Evolutionary conservation across 2,797 vertebrate species (phyloP).

Genomic region (Lacerta bilineata): DNA sequence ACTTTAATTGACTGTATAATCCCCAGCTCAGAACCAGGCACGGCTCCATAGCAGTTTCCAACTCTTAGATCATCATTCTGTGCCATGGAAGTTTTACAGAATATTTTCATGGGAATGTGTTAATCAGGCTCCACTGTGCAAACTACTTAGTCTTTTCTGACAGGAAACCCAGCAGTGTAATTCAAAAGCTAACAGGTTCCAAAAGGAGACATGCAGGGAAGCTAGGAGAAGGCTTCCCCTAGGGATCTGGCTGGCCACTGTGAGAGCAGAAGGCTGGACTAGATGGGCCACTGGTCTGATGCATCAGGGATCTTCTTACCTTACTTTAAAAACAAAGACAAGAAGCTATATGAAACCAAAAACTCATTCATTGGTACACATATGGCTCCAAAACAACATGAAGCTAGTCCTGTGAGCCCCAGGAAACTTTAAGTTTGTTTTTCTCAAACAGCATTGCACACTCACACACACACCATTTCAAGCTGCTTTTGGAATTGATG

Average conservation of each 20-base stretch:
- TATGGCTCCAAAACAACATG: not conserved
- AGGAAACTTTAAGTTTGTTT: not conserved
- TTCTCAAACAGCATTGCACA: not conserved
- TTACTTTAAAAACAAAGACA: not conserved
- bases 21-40: slow-evolving; percentile 14
- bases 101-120: too few species aligned
- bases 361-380: not conserved
- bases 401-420: not conserved
- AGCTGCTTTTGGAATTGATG: not conserved
- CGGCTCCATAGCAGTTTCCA: slow-evolving; percentile 50
- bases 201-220: not conserved
- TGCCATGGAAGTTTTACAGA: not conserved
- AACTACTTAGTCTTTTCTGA: not conserved
- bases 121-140: not conserved
- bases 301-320: too few species aligned
- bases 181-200: slow-evolving; percentile 1
- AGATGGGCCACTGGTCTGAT: too few species aligned
- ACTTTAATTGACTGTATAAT: slow-evolving; percentile 61
- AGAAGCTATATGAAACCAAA: not conserved
- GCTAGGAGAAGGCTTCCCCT: not conserved
- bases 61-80: not conserved
- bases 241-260: too few species aligned
- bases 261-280: too few species aligned
- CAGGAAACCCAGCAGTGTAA: not conserved
- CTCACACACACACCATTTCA: not conserved